A percentile compares a stretch with the other conserved stretches of the same genome.
Conservation (phyloP, 2,888 invertebrate species). For the Tetragonula carbonaria region DNA sequence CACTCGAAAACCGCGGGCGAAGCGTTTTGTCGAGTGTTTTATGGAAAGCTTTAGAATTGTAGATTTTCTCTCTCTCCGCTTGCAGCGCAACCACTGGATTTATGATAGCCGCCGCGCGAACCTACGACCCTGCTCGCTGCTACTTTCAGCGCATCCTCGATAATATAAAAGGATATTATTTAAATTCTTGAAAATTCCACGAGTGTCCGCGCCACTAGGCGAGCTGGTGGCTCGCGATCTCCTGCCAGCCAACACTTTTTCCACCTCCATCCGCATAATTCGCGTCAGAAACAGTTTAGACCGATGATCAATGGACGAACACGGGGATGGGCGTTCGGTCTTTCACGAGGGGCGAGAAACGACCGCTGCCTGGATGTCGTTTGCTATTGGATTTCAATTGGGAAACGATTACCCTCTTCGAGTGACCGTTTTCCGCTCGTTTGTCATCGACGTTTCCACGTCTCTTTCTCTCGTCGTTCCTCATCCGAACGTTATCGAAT, state of each 20-base stretch:
- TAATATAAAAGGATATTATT: conserved; percentile 77
- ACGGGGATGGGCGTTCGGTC: neutral
- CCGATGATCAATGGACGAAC: conserved; percentile 76
- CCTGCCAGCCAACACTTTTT: conserved; percentile 24
- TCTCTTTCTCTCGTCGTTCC: neutral
- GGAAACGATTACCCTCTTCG: conserved; percentile 83
- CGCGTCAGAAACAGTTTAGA: conserved; percentile 80
- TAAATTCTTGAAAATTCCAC: conserved; percentile 72
- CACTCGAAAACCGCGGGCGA: conserved; percentile 83
- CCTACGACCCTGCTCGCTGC: conserved; percentile 48
- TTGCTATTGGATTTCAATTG: conserved; percentile 83
- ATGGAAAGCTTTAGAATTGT: conserved; percentile 84
- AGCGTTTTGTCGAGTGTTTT: conserved; percentile 84
- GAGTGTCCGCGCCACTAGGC: neutral
- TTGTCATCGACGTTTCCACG: conserved; percentile 52
- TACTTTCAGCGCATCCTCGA: conserved; percentile 61
- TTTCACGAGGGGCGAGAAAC: conserved; percentile 36
- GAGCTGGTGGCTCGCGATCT: neutral
- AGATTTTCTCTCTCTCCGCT: conserved; percentile 78
- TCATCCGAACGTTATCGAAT: neutral
- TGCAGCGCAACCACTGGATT: conserved; percentile 59
- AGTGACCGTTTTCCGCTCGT: conserved; percentile 71
- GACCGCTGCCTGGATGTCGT: conserved; percentile 35
- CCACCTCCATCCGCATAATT: conserved; percentile 64
- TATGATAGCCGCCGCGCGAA: conserved; percentile 67